A percentile compares a stretch with the other conserved stretches of the same genome.
Evolutionary conservation across 1,140 invertebrate species (phyloP).

Genomic region (Lutraria rhynchaena): DNA sequence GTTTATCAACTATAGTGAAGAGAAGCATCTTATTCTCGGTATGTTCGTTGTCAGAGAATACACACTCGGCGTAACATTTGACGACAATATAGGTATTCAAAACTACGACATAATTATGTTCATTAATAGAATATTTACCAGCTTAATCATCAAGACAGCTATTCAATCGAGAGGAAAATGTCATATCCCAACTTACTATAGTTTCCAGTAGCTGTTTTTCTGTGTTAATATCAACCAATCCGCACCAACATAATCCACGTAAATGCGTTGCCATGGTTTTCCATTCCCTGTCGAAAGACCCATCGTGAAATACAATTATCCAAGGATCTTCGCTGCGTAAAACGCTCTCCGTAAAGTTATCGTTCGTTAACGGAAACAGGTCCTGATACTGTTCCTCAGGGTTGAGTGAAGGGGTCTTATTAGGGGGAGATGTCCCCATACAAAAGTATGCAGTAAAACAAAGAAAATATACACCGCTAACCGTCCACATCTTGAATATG

Average conservation of each 20-base stretch:
- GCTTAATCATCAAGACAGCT: not conserved
- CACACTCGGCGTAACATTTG: not conserved
- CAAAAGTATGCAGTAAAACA: too few species aligned
- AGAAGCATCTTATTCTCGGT: not conserved
- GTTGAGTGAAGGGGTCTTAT: slow-evolving; percentile 19
- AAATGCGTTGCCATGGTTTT: slow-evolving; percentile 70
- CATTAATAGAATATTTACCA: not conserved
- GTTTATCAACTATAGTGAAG: not conserved
- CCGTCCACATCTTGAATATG: too few species aligned
- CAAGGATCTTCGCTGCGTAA: slow-evolving; percentile 70
- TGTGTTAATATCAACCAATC: slow-evolving; percentile 66
- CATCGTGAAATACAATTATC: slow-evolving; percentile 73
- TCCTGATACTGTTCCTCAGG: slow-evolving; percentile 66
- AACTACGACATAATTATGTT: not conserved
- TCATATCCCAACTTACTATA: slow-evolving; percentile 65
- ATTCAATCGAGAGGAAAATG: not conserved
- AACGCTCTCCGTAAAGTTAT: slow-evolving; percentile 71
- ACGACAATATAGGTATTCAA: not conserved
- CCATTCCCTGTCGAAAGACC: slow-evolving; percentile 66
- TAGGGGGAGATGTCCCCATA: too few species aligned
- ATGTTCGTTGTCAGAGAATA: not conserved
- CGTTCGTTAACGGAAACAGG: slow-evolving; percentile 68
- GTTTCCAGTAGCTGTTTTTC: slow-evolving; percentile 64
- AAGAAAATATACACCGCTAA: too few species aligned
- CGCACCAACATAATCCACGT: slow-evolving; percentile 72